These are phyloP conservation scores for Vanessa cardui DNA, from an alignment of 2,888 invertebrate genomes.

Conservation along the genomic window DNA sequence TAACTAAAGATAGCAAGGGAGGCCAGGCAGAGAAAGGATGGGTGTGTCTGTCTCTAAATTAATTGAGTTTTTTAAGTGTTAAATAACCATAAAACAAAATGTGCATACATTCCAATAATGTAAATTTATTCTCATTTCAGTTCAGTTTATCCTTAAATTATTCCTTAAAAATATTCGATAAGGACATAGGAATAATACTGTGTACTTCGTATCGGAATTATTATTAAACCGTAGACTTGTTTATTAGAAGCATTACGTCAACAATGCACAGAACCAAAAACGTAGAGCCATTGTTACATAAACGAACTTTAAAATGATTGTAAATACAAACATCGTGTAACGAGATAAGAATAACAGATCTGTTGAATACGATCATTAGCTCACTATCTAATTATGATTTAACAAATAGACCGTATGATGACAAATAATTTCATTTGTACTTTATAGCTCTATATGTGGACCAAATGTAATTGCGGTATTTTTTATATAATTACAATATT, in stretches of 20 bases:
- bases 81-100: too few relatives aligned
- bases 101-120: too few relatives aligned
- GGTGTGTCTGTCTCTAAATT: too few relatives aligned
- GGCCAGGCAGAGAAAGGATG: neutral
- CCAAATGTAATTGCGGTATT: too few relatives aligned
- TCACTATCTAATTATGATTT: neutral
- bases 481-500: too few relatives aligned
- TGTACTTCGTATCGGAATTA: constrained; percentile 13
- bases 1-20: neutral
- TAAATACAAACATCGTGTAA: neutral
- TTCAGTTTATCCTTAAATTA: neutral
- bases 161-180: constrained; percentile 7
- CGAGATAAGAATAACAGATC: neutral
- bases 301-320: constrained; percentile 6
- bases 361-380: neutral
- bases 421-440: too few relatives aligned
- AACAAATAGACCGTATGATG: too few relatives aligned
- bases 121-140: neutral
- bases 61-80: too few relatives aligned
- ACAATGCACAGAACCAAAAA: constrained; percentile 24
- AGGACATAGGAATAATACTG: constrained; percentile 17
- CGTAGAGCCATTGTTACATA: constrained; percentile 29
- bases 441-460: too few relatives aligned
- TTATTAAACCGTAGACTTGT: constrained; percentile 18
- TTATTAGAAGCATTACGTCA: constrained; percentile 31